Evolutionary conservation across 2,888 invertebrate genomes (phyloP).

Genomic region (Acleris holmiana): DNA sequence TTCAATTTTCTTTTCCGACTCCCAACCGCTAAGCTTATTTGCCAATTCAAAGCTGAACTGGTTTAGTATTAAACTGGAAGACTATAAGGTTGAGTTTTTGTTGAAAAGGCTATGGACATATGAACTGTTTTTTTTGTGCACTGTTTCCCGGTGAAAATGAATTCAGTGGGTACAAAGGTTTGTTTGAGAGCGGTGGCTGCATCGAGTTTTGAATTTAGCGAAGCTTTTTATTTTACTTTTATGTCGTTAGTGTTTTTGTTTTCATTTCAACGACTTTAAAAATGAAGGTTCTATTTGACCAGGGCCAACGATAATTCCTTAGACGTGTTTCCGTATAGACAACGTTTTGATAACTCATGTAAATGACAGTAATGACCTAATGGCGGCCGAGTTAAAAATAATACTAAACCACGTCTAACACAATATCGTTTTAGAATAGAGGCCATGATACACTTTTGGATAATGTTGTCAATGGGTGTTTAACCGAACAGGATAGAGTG

Average conservation of each 20-base stretch:
- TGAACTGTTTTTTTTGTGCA: constrained; percentile 48
- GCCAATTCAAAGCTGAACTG: background rate
- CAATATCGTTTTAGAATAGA: too few relatives aligned
- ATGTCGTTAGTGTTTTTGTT: constrained; percentile 39
- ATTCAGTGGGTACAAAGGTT: constrained; percentile 48
- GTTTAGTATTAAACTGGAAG: background rate
- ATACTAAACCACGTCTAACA: too few relatives aligned
- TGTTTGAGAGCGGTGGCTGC: constrained; percentile 45
- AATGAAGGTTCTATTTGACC: background rate
- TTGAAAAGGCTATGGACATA: constrained; percentile 35
- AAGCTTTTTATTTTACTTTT: constrained; percentile 45
- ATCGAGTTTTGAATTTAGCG: constrained; percentile 41
- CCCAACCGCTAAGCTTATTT: constrained; percentile 21
- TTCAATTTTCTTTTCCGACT: constrained; percentile 13
- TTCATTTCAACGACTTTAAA: background rate
- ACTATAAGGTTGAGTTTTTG: constrained; percentile 4
- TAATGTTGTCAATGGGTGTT: too few relatives aligned
- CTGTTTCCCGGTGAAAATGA: constrained; percentile 52
- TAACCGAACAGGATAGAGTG: too few relatives aligned
- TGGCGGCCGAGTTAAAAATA: too few relatives aligned
- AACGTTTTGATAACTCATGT: too few relatives aligned
- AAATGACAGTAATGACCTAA: too few relatives aligned
- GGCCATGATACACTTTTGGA: too few relatives aligned
- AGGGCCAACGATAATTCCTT: too few relatives aligned
- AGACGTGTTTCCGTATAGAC: too few relatives aligned